phyloP scores from a whole-genome alignment of 2,888 invertebrate species.

The Caenorhabditis uteleia region DNA sequence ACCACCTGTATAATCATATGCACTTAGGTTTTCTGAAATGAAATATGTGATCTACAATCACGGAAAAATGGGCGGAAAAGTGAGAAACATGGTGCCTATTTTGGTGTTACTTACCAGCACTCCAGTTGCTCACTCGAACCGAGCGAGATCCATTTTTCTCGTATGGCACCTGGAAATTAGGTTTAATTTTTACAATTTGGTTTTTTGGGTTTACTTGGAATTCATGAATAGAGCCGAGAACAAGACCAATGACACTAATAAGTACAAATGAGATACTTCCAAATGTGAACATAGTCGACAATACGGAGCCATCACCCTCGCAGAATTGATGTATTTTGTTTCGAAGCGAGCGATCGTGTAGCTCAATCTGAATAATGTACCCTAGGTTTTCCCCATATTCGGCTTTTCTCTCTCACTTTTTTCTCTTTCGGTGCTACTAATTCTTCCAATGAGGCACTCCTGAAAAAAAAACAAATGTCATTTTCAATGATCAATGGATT shows the following conservation, averaged over 20 bases:
- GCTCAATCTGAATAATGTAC: slow-evolving; percentile 29
- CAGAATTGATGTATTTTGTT: slow-evolving; percentile 57
- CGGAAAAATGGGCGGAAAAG: background rate
- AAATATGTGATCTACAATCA: slow-evolving; percentile 1
- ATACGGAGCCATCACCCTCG: slow-evolving; percentile 60
- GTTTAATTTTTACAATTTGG: background rate
- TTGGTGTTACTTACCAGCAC: slow-evolving; percentile 20
- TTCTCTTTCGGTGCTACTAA: slow-evolving; percentile 52
- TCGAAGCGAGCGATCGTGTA: slow-evolving; percentile 48
- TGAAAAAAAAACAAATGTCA: slow-evolving; percentile 42
- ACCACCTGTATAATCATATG: slow-evolving; percentile 31
- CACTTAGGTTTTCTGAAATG: slow-evolving; percentile 30
- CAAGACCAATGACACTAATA: slow-evolving; percentile 62
- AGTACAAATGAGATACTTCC: slow-evolving; percentile 64
- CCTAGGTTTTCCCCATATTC: background rate
- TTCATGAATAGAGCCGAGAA: slow-evolving; percentile 64
- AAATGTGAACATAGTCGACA: slow-evolving; percentile 61
- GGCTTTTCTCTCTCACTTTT: slow-evolving; percentile 30
- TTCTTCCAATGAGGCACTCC: slow-evolving; percentile 61
- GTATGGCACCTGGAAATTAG: slow-evolving; percentile 45
- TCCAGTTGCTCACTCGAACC: slow-evolving; percentile 34
- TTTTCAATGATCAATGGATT: slow-evolving; percentile 16
- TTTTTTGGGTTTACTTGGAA: slow-evolving; percentile 49
- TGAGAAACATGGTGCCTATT: background rate
- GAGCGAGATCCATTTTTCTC: slow-evolving; percentile 44